Conservation (phyloP, 2,888 invertebrate genomes). For the Pandemis heparana region DNA sequence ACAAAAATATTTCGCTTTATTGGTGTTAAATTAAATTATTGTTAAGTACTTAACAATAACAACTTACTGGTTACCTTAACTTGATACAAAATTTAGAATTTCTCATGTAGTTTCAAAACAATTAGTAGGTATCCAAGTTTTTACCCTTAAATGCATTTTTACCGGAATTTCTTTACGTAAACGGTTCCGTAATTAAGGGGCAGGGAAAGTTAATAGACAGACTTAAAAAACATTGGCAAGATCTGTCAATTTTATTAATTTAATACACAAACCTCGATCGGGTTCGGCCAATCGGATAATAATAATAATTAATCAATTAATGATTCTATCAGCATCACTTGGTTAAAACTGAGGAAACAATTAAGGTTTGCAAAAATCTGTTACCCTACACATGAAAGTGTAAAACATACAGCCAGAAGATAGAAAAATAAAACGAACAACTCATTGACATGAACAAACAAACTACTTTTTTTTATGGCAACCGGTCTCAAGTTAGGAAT, state of each 20-base stretch:
- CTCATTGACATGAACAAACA: too few relatives aligned
- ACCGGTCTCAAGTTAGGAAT: too few relatives aligned
- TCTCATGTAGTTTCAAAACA: slow-evolving; percentile 28
- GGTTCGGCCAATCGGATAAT: neutral
- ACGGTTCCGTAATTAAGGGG: neutral
- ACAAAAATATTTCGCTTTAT: slow-evolving; percentile 81
- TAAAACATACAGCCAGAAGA: neutral
- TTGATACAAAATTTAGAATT: slow-evolving; percentile 40
- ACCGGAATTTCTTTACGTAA: neutral
- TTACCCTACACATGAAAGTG: neutral
- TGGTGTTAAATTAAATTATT: slow-evolving; percentile 73
- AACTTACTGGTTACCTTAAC: slow-evolving; percentile 49
- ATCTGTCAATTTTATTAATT: slow-evolving; percentile 23
- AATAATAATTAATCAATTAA: neutral
- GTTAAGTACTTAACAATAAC: slow-evolving; percentile 73
- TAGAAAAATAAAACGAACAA: neutral
- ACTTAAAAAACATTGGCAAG: slow-evolving; percentile 39
- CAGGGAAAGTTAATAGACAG: slow-evolving; percentile 21
- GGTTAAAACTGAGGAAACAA: neutral
- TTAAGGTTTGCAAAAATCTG: neutral
- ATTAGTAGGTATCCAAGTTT: slow-evolving; percentile 14
- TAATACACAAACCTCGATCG: neutral
- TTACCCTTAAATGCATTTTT: slow-evolving; percentile 1
- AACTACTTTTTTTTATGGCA: too few relatives aligned
- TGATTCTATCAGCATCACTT: neutral